Evolutionary conservation across 1,140 invertebrate genomes (phyloP), one percentile per base, ranked within the genome.

Genomic region (Solenopsis invicta): DNA sequence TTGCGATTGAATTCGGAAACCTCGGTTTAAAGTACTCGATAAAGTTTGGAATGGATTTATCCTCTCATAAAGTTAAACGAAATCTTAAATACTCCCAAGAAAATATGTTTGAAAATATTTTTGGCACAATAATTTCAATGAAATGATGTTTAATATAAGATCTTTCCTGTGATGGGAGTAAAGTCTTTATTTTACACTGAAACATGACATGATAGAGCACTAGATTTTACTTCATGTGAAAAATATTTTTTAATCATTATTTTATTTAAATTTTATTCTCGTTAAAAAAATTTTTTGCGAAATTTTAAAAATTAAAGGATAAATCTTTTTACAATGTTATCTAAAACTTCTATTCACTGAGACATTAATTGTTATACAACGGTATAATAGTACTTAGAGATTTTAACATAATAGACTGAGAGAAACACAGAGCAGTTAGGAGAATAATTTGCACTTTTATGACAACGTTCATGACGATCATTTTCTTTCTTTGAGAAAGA

Each of bases 1-100:
- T 95, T 99, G 67, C 96, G 98, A 92, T 95, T 99, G 1, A 99
- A 99, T 94, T 99, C 99, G 0, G 99, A 99, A 95, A 99, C 99
- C 10, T 99, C 98, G 61, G 99, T 99, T 93, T 99, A 97, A 75
- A 9, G n/a, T 72, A 10, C 2, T 34, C 5, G 29, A 76, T 12
- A 29, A 62, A n/a, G 13, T 76, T 76, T n/a, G 29, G 5, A 54
- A 56, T 74, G 41, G 2, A 5, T 74, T 59, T 24, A 45, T 75
- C n/a, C 1, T 75, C 37, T 41, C 12, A 75, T n/a, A 10, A 48
- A 64, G 48, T 69, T 69, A 50, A 69, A 50, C 16, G 41, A 21
- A 69, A 21, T 12, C 37, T 41, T 62, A 62, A 52, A 71, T 71
- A n/a, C 4, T 13, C 21, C 21, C 10, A 74, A 41, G n/a, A 21